These are phyloP conservation scores for Nanorana parkeri DNA, from an alignment of 2,113 vertebrate genomes.

Conservation along the genomic window DNA sequence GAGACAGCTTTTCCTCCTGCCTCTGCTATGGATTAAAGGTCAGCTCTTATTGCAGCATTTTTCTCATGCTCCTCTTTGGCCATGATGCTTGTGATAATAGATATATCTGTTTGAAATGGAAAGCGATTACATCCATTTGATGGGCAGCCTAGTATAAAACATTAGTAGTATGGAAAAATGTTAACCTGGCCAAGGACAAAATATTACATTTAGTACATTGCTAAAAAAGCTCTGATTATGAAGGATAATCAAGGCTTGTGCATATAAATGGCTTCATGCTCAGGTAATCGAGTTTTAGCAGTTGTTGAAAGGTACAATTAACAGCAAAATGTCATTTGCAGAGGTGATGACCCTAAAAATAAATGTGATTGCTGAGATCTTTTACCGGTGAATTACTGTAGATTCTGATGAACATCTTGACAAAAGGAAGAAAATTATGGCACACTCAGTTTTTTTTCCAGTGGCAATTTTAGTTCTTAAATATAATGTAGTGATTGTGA, in stretches of 20 bases:
- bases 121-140: constrained; percentile 64
- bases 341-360: constrained; percentile 16
- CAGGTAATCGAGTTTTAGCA: constrained; percentile 34
- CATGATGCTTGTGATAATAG: constrained; percentile 62
- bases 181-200: constrained; percentile 65
- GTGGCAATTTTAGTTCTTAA: neutral
- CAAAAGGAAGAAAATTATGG: neutral
- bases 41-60: constrained; percentile 61
- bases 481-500: constrained; percentile 2
- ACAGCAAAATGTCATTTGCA: constrained; percentile 32
- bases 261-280: neutral
- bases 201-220: constrained; percentile 47
- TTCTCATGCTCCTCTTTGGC: constrained; percentile 57
- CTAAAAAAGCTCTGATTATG: constrained; percentile 23
- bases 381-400: constrained; percentile 25
- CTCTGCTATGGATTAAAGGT: constrained; percentile 53
- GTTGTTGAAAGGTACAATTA: constrained; percentile 27
- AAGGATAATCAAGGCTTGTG: constrained; percentile 24
- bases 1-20: constrained; percentile 60
- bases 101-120: constrained; percentile 61
- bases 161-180: constrained; percentile 60
- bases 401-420: constrained; percentile 38
- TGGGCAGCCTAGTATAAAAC: constrained; percentile 64
- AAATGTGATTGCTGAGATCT: constrained; percentile 6
- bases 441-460: neutral